Percentiles rank a stretch among this genome's conserved stretches.
Conservation (phyloP, 2,113 vertebrate species). For the Tringa solitaria region DNA sequence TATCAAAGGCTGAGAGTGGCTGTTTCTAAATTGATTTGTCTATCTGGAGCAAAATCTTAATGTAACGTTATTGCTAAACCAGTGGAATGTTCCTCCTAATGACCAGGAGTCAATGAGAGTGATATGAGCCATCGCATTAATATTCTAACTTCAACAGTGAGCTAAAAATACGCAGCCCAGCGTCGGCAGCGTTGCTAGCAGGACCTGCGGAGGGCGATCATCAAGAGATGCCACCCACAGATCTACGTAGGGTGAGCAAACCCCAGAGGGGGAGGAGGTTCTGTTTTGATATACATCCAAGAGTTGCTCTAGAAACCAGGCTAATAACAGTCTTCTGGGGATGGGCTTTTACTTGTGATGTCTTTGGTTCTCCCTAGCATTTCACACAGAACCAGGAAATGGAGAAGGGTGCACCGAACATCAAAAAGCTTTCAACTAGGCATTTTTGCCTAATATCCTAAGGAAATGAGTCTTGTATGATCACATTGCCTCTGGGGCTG, state of each 20-base stretch:
- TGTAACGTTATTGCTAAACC: neutral
- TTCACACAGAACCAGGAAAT: slow-evolving; percentile 46
- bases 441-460: slow-evolving; percentile 60
- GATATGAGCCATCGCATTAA: neutral
- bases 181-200: neutral
- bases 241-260: slow-evolving; percentile 17
- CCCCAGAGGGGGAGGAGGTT: slow-evolving; percentile 53
- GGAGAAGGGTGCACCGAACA: slow-evolving; percentile 19
- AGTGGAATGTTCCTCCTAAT: neutral
- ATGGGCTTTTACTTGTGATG: slow-evolving; percentile 55
- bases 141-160: neutral
- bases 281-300: slow-evolving; percentile 39
- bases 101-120: neutral
- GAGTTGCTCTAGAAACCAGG: slow-evolving; percentile 40
- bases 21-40: neutral
- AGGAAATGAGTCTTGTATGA: slow-evolving; percentile 51
- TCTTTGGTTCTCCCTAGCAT: slow-evolving; percentile 36
- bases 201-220: neutral
- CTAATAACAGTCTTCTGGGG: slow-evolving; percentile 45
- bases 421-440: slow-evolving; percentile 48
- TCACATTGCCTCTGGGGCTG: slow-evolving; percentile 7
- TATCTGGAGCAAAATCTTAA: neutral
- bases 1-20: neutral
- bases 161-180: neutral
- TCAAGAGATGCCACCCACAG: slow-evolving; percentile 57